phyloP scores from a whole-genome alignment of 2,113 vertebrate species.

The Myocastor coypus region DNA sequence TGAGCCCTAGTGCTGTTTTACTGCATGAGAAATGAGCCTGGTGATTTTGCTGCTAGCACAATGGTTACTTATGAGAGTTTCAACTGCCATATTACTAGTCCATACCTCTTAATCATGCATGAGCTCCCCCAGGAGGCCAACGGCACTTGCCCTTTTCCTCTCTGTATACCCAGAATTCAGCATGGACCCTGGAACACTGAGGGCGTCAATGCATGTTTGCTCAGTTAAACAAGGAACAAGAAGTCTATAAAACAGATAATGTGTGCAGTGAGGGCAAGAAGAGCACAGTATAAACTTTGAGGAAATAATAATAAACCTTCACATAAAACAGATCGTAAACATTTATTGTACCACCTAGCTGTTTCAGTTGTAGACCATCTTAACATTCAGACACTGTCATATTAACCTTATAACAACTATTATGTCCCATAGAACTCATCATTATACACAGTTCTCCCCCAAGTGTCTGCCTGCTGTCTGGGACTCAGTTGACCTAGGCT shows the following conservation, averaged over 20 bases:
- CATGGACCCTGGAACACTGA: not conserved
- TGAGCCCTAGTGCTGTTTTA: not conserved
- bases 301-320: not conserved
- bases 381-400: not conserved
- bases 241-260: not conserved
- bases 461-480: not conserved
- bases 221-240: not conserved
- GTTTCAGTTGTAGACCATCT: not conserved
- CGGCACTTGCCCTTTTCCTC: not conserved
- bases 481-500: not conserved
- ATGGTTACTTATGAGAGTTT: not conserved
- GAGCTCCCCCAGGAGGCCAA: not conserved
- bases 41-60: not conserved
- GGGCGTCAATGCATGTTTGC: not conserved
- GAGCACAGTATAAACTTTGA: not conserved
- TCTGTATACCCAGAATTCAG: not conserved
- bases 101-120: not conserved
- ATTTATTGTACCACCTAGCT: not conserved
- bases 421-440: not conserved
- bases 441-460: not conserved
- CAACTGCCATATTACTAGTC: not conserved
- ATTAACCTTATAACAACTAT: not conserved
- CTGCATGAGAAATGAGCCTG: not conserved
- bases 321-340: not conserved
- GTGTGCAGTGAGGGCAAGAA: not conserved